Evolutionary conservation across 2,888 invertebrate genomes (phyloP), one percentile per base, ranked within the genome.

Genomic region (Sphaeridia pumilis): DNA sequence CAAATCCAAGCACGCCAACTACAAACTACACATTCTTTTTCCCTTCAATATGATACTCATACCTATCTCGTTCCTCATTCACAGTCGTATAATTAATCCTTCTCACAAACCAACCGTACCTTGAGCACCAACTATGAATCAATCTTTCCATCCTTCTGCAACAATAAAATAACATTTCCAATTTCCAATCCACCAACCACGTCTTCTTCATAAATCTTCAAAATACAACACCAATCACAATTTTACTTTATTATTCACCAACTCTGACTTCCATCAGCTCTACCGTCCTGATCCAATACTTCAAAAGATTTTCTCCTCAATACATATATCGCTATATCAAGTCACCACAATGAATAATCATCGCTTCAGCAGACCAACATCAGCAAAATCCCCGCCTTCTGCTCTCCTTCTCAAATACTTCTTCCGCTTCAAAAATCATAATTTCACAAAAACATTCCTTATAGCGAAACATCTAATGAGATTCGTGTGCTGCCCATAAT

Each of bases 341-440:
- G 20, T 38, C 41, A 41, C 20, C 7, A 7, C 7, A 7, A 10
- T 31, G 31, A 31, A 31, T 31, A 31, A 31, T 31, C 14, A 31
- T 31, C 31, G 20, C 45, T 21, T 42, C n/a, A n/a, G n/a, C 50
- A 45, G 35, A 38, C 36, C 44, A 27, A 51, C 44, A 43, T 44
- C 49, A 41, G 21, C 45, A n/a, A n/a, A 51, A 35, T 14, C 14
- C 31, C 31, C 10, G n/a, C n/a, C n/a, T n/a, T n/a, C n/a, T n/a
- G n/a, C n/a, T n/a, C n/a, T n/a, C n/a, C n/a, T n/a, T n/a, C n/a
- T n/a, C n/a, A n/a, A n/a, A n/a, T n/a, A n/a, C 31, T 31, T 31
- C 31, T 31, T 31, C 31, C 14, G 7, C 31, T 14, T 31, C 31
- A n/a, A n/a, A n/a, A n/a, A n/a, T n/a, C n/a, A n/a, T n/a, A n/a